phyloP scores from a whole-genome alignment of 2,113 vertebrate genomes.

The Chunga burmeisteri region DNA sequence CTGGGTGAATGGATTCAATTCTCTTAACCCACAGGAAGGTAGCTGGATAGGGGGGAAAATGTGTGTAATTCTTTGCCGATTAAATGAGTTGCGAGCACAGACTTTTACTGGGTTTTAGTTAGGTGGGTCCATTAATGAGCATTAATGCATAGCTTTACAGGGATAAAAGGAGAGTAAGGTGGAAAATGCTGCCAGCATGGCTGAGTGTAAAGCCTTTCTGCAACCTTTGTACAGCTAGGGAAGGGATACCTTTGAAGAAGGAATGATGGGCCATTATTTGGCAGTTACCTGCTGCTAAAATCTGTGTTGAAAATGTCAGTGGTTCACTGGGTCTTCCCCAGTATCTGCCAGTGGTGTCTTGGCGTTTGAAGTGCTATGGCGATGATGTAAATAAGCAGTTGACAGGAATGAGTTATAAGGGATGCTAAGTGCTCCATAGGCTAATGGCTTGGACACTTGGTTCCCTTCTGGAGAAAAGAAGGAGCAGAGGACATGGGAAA shows the following conservation, averaged over 20 bases:
- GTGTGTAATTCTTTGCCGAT: too few species aligned
- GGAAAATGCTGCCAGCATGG: background rate
- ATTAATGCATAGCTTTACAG: background rate
- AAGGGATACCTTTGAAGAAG: background rate
- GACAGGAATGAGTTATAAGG: background rate
- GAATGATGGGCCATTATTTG: background rate
- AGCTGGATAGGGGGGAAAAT: background rate
- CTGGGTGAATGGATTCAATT: background rate
- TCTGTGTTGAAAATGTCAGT: background rate
- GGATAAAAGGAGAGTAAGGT: background rate
- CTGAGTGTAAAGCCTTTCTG: background rate
- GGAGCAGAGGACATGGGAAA: background rate
- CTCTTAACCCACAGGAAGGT: background rate
- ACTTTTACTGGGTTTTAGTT: background rate
- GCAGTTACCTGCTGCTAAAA: background rate
- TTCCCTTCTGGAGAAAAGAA: background rate
- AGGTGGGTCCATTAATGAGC: background rate
- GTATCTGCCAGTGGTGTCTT: background rate
- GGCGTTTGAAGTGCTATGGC: background rate
- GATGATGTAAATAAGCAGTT: background rate
- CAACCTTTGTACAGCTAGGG: background rate
- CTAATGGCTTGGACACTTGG: background rate
- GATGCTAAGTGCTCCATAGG: background rate
- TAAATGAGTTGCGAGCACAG: background rate
- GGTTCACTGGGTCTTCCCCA: background rate